Conservation (phyloP, 2,797 vertebrate genomes). For the Glossophaga mutica region DNA sequence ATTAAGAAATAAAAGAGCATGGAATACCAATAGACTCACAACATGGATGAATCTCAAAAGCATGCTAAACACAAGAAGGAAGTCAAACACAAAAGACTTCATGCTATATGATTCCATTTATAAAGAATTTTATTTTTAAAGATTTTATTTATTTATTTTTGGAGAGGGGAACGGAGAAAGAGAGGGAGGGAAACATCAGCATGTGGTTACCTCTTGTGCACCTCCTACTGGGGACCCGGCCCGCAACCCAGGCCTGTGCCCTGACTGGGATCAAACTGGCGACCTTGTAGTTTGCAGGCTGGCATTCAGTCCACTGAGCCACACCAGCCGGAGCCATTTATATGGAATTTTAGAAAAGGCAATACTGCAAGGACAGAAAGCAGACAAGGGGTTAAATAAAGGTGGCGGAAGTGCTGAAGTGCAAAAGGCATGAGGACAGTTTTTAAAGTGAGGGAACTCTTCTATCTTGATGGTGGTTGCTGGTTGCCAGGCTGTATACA, state of each 20-base stretch:
- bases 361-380: not conserved
- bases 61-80: not conserved
- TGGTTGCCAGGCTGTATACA: not conserved
- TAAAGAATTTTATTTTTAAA: not conserved
- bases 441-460: not conserved
- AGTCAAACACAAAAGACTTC: not conserved
- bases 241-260: no score
- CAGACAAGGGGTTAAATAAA: not conserved
- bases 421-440: not conserved
- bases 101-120: not conserved
- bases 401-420: not conserved
- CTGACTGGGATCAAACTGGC: no score
- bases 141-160: no score
- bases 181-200: no score
- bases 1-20: not conserved
- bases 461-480: not conserved
- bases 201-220: no score
- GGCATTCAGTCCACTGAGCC: no score
- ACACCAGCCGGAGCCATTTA: not conserved
- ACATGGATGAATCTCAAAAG: not conserved
- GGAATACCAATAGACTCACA: not conserved
- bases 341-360: not conserved
- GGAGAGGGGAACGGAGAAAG: no score
- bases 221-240: no score
- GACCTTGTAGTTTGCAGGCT: no score